Conservation (phyloP, 2,113 vertebrate genomes). For the Mellivora capensis region DNA sequence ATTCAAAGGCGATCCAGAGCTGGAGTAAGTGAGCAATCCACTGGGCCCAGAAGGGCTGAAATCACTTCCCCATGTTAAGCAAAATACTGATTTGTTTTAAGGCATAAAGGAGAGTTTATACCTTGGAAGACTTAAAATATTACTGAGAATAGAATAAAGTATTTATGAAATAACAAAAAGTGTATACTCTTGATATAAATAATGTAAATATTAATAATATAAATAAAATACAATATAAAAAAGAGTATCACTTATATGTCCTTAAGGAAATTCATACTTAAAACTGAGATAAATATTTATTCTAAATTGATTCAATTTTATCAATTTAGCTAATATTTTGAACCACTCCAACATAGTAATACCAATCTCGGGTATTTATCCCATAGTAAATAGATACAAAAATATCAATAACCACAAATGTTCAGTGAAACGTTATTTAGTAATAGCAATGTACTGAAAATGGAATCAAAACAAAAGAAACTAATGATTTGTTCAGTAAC, state of each 20-base stretch:
- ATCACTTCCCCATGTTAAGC: conserved; percentile 23
- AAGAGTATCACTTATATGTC: neutral
- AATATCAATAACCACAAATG: neutral
- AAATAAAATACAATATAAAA: neutral
- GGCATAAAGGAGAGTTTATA: neutral
- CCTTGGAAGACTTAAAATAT: neutral
- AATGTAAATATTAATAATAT: neutral
- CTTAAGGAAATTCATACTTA: neutral
- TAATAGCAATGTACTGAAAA: neutral
- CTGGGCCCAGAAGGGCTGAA: neutral
- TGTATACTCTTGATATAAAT: neutral
- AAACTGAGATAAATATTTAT: neutral
- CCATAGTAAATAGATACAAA: neutral
- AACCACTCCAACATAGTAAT: neutral
- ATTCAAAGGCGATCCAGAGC: conserved; percentile 36
- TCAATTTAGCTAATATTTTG: conserved; percentile 34
- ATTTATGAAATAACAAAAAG: conserved; percentile 9
- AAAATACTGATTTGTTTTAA: conserved; percentile 39
- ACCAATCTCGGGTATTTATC: neutral
- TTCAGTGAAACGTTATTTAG: neutral
- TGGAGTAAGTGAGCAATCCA: conserved; percentile 44
- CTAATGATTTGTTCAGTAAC: neutral
- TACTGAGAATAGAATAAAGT: neutral
- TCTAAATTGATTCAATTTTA: neutral
- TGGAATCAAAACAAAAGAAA: neutral